A percentile compares a stretch with the other conserved stretches of the same genome.
Evolutionary conservation across 1,140 invertebrate genomes (phyloP).

Genomic region (Orius insidiosus): DNA sequence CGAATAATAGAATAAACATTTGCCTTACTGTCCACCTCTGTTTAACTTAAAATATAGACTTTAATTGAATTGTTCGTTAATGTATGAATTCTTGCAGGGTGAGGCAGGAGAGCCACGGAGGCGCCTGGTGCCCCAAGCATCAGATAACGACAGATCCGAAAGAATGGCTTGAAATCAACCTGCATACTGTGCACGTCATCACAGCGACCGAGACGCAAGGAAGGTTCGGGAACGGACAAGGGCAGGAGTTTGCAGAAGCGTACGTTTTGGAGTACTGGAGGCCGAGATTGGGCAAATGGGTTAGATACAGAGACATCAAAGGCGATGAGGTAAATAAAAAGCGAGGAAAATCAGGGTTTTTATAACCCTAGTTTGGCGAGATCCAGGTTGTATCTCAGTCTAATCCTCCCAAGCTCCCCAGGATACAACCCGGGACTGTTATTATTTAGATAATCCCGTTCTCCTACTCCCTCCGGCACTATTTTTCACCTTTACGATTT

Average conservation of each 20-base stretch:
- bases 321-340: conserved; percentile 50
- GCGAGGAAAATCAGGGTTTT: too few species aligned
- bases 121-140: conserved; percentile 69
- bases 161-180: conserved; percentile 66
- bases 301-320: conserved; percentile 47
- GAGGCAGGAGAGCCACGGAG: conserved; percentile 55
- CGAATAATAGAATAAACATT: too few species aligned
- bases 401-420: too few species aligned
- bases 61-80: conserved; percentile 25
- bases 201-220: conserved; percentile 70
- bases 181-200: conserved; percentile 52
- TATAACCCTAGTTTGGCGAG: too few species aligned
- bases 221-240: conserved; percentile 68
- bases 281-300: conserved; percentile 48
- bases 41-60: conserved; percentile 3
- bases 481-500: too few species aligned
- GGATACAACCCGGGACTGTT: too few species aligned
- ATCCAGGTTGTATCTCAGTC: too few species aligned
- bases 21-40: too few species aligned
- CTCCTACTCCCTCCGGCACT: too few species aligned
- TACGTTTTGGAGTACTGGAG: conserved; percentile 67
- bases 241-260: conserved; percentile 57
- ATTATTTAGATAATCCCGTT: too few species aligned
- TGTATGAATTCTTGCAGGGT: conserved; percentile 39
- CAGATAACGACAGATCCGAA: conserved; percentile 49